Evolutionary conservation across 2,888 invertebrate genomes (phyloP).

Genomic region (Pheosia gnoma): DNA sequence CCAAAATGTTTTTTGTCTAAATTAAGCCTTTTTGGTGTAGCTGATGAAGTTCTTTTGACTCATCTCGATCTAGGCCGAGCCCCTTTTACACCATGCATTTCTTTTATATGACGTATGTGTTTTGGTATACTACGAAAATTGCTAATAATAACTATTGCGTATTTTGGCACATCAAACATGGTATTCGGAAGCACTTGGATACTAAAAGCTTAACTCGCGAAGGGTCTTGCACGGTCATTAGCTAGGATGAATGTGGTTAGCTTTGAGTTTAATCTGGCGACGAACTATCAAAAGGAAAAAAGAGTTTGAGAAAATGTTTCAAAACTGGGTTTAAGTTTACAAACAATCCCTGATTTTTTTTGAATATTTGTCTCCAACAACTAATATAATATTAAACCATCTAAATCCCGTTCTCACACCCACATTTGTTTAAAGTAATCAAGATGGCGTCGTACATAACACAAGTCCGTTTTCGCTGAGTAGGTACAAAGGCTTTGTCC

Average conservation of each 20-base stretch:
- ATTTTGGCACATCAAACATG: not conserved
- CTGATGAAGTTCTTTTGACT: too few relatives aligned
- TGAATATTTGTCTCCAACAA: too few relatives aligned
- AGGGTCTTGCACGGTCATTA: conserved; percentile 27
- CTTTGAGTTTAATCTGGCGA: conserved; percentile 58
- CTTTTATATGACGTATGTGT: too few relatives aligned
- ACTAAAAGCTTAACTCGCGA: conserved; percentile 18
- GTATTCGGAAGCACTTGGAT: not conserved
- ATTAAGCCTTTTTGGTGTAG: too few relatives aligned
- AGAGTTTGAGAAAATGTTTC: not conserved
- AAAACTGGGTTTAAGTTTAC: not conserved
- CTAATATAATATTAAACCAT: too few relatives aligned
- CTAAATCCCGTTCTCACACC: not conserved
- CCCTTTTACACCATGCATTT: too few relatives aligned
- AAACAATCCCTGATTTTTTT: too few relatives aligned
- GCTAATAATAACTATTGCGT: too few relatives aligned
- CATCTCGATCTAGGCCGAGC: too few relatives aligned
- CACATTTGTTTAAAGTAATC: not conserved
- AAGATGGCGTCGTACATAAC: conserved; percentile 5
- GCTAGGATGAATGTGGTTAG: conserved; percentile 65
- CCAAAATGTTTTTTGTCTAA: too few relatives aligned
- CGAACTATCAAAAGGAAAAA: conserved; percentile 21
- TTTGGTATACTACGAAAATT: too few relatives aligned
- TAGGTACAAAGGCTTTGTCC: conserved; percentile 25
- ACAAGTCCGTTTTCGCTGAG: conserved; percentile 15